A percentile compares a stretch with the other conserved stretches of the same genome.
These are phyloP conservation scores for Arizona elegans DNA, from an alignment of 2,113 vertebrate genomes.

Conservation along the genomic window DNA sequence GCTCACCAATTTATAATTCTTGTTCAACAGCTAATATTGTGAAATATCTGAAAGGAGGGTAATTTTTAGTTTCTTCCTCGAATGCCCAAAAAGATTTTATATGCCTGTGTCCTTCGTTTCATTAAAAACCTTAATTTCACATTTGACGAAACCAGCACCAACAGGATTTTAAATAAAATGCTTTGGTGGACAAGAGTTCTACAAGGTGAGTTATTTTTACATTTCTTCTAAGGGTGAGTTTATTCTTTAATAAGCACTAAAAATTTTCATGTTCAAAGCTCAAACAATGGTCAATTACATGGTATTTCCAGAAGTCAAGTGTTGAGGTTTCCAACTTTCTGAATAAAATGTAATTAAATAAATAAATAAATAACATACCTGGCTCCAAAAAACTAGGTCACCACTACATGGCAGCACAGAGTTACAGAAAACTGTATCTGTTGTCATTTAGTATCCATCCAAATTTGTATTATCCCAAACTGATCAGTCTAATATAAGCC, in stretches of 20 bases:
- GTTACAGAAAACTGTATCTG: neutral
- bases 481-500: neutral
- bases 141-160: neutral
- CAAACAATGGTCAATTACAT: constrained; percentile 3
- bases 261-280: neutral
- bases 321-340: neutral
- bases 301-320: neutral
- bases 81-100: neutral
- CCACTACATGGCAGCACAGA: neutral
- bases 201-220: neutral
- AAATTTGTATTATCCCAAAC: neutral
- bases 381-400: neutral
- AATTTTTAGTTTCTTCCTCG: neutral
- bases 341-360: neutral
- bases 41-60: neutral
- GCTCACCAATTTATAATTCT: neutral
- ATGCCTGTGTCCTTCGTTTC: neutral
- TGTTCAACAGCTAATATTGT: neutral
- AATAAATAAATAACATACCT: neutral
- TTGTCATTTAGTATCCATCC: neutral
- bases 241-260: neutral
- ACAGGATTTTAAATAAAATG: neutral
- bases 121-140: neutral
- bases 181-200: neutral
- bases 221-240: constrained; percentile 4